Base-by-base conservation (phyloP, 2,113 vertebrate genomes). In the Sturnira hondurensis region DNA sequence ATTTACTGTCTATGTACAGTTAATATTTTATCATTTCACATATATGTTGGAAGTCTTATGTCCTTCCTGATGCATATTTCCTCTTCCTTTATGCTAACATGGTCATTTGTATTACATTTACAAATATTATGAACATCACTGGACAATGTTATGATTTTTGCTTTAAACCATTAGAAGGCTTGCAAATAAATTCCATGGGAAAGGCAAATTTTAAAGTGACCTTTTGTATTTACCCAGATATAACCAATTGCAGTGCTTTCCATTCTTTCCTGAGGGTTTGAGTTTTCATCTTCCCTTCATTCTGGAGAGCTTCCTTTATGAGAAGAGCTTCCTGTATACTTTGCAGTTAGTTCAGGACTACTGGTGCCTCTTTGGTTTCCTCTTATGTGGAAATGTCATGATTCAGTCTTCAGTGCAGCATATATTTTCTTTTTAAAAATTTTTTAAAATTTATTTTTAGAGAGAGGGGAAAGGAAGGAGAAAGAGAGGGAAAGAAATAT, bases 371-470 rank as follows among this genome's bases (percentile, higher is more conserved):
- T 81, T 83, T 56, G 20, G 16, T 71, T 86, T 74, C 17, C 1
- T 91, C 86, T 70, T 70, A 71, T 85, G 45, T 85, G 36, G 90
- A 93, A 93, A 68, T 63, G 24, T 83, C 63, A 89, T 77, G 26
- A 77, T 70, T 86, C 58, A 43, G 6, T 19, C 47, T 93, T 93
- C 36, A 63, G 71, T 95, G 12, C 3, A 82, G 26, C 54, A 54
- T 77, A 19, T 33, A 38, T 91, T 78, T 56, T 58, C 19, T 56
- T 56, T 56, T 56, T 22, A 50, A 50, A 50, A 54, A 20, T 56
- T 58, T 24, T 24, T 24, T 3, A 20, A 54, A 58, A 58, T 10
- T 58, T 58, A 58, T 24, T 58, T 58, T 58, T 24, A 58, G 56
- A 58, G 20, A 56, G 56, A 58, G 56, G 56, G 20, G 56, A 24